These are phyloP conservation scores for Orchesella cincta DNA, from an alignment of 1,140 invertebrate genomes.

Conservation along the genomic window DNA sequence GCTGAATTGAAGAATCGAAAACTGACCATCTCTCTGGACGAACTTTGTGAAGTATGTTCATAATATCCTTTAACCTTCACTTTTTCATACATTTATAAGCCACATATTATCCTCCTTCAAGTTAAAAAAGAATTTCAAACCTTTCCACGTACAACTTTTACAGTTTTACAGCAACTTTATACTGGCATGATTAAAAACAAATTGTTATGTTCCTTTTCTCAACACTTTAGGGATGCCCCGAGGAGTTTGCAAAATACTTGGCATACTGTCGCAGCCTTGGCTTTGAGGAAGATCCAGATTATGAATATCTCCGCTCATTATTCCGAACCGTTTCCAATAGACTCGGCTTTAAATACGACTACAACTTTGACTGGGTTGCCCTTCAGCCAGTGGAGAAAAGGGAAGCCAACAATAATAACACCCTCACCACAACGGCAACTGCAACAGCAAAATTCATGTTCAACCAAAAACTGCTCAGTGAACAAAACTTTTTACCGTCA, in stretches of 20 bases:
- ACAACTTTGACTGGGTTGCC: constrained; percentile 15
- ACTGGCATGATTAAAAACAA: too few species aligned
- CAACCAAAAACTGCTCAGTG: constrained; percentile 22
- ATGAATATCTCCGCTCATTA: constrained; percentile 11
- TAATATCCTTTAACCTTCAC: too few species aligned
- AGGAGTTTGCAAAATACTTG: constrained; percentile 29
- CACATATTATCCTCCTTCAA: too few species aligned
- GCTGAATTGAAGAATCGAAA: constrained; percentile 13
- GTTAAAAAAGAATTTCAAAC: too few species aligned
- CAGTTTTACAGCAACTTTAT: not conserved
- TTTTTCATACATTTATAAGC: too few species aligned
- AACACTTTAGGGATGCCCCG: constrained; percentile 1
- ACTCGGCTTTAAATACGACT: constrained; percentile 11
- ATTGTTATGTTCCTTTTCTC: not conserved
- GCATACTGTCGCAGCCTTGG: constrained; percentile 2
- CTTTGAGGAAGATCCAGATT: constrained; percentile 14
- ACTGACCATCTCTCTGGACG: constrained; percentile 13
- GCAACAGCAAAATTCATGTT: not conserved
- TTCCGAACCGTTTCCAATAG: constrained; percentile 5
- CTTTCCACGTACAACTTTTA: not conserved
- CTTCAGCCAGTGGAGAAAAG: not conserved
- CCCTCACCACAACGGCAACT: not conserved
- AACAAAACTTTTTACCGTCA: constrained; percentile 6
- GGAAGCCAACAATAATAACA: constrained; percentile 1
- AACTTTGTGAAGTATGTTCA: constrained; percentile 23